Evolutionary conservation across 1,140 invertebrate genomes (phyloP).

Genomic region (Drosophila carrolli): DNA sequence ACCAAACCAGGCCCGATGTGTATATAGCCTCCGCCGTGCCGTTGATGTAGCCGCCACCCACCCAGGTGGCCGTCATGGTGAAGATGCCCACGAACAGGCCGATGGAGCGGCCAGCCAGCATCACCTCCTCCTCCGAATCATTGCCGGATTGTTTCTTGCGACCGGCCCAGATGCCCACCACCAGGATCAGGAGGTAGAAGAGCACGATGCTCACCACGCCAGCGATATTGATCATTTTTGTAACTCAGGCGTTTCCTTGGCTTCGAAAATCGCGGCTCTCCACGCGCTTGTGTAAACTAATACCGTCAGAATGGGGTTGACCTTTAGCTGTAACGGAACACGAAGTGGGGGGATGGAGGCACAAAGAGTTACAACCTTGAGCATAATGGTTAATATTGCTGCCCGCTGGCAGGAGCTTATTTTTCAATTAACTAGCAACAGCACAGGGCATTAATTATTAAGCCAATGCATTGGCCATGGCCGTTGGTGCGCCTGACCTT

Average conservation of each 20-base stretch:
- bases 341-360: background rate
- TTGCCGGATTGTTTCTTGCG: conserved; percentile 94
- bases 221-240: conserved; percentile 94
- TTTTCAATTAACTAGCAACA: conserved; percentile 45
- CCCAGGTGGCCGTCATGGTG: conserved; percentile 99
- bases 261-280: conserved; percentile 8
- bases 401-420: conserved; percentile 13
- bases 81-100: conserved; percentile 98
- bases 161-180: conserved; percentile 97
- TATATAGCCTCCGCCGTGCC: conserved; percentile 98
- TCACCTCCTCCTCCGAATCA: conserved; percentile 97
- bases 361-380: conserved; percentile 16
- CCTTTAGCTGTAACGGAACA: conserved; percentile 53
- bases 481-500: conserved; percentile 54
- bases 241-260: conserved; percentile 27
- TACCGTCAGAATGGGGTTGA: conserved; percentile 41
- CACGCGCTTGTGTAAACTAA: conserved; percentile 31
- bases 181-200: conserved; percentile 96
- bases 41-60: conserved; percentile 99
- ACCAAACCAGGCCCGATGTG: conserved; percentile 96
- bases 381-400: conserved; percentile 21
- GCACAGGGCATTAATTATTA: conserved; percentile 63
- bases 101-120: conserved; percentile 98
- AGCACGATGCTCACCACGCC: conserved; percentile 96
- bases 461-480: conserved; percentile 46